Conservation (phyloP, 2,888 invertebrate genomes). For the Petrolisthes cinctipes region DNA sequence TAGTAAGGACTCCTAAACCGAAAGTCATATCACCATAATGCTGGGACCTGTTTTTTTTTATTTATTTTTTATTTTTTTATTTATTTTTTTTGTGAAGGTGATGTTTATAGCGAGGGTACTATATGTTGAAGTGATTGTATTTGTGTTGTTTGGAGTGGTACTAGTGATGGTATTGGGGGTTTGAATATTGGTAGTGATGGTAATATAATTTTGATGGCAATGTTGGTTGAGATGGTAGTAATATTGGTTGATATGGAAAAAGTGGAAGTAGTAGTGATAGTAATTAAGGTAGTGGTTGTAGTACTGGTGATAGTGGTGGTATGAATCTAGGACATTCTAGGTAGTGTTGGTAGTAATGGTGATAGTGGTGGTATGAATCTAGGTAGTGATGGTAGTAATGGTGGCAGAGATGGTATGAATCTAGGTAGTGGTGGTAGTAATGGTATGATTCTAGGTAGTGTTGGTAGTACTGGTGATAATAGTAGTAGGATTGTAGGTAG, state of each 20-base stretch:
- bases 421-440: not conserved
- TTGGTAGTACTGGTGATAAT: not conserved
- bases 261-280: not conserved
- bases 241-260: not conserved
- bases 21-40: not conserved
- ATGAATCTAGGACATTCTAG: not conserved
- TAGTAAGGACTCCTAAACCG: too few relatives aligned
- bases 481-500: slow-evolving; percentile 4
- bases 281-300: not conserved
- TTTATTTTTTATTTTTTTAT: not conserved
- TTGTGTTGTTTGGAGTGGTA: not conserved
- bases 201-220: not conserved
- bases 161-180: not conserved
- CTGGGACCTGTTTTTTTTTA: not conserved
- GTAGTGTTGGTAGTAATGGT: not conserved
- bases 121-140: not conserved
- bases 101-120: not conserved
- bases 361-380: not conserved
- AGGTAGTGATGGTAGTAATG: not conserved
- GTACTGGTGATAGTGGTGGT: not conserved
- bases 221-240: not conserved
- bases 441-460: not conserved
- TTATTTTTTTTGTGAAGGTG: not conserved
- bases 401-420: not conserved
- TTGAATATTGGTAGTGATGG: not conserved